Evolutionary conservation across 2,888 invertebrate genomes (phyloP).

Genomic region (Carcina quercana): DNA sequence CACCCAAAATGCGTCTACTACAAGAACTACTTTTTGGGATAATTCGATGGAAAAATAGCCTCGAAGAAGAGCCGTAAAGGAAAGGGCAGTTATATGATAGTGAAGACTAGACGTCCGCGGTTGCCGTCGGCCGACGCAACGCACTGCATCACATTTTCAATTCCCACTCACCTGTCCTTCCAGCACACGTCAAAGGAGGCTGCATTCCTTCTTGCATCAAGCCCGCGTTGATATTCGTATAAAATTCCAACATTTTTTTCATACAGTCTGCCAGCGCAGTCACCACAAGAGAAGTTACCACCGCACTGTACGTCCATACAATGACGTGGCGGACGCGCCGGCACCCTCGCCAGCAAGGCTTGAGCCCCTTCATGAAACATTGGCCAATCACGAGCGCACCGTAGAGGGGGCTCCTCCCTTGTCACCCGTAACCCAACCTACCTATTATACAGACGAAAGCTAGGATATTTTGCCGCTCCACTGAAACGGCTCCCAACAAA

Average conservation of each 20-base stretch:
- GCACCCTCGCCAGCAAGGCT: constrained; percentile 19
- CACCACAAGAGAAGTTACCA: constrained; percentile 28
- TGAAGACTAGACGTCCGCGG: no score
- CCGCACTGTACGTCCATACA: constrained; percentile 36
- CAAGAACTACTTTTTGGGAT: no score
- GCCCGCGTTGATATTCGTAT: constrained; percentile 76
- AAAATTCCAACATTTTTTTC: constrained; percentile 80
- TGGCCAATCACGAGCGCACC: constrained; percentile 40
- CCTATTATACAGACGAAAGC: constrained; percentile 54
- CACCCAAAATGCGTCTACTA: no score
- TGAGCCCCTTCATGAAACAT: constrained; percentile 27
- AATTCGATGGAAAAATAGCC: no score
- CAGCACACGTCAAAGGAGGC: constrained; percentile 76
- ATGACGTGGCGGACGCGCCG: constrained; percentile 28
- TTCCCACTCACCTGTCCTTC: constrained; percentile 75
- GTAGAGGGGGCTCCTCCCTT: constrained; percentile 41
- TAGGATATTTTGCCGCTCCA: constrained; percentile 51
- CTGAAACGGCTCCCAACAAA: constrained; percentile 46
- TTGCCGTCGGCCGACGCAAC: neutral
- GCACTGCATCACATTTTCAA: no score
- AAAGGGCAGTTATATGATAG: no score
- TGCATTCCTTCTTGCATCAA: constrained; percentile 75
- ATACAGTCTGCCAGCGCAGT: constrained; percentile 30
- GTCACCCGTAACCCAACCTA: constrained; percentile 33
- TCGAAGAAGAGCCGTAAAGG: no score